phyloP scores from a whole-genome alignment of 2,888 invertebrate species.

The Cordilura impudica region DNA sequence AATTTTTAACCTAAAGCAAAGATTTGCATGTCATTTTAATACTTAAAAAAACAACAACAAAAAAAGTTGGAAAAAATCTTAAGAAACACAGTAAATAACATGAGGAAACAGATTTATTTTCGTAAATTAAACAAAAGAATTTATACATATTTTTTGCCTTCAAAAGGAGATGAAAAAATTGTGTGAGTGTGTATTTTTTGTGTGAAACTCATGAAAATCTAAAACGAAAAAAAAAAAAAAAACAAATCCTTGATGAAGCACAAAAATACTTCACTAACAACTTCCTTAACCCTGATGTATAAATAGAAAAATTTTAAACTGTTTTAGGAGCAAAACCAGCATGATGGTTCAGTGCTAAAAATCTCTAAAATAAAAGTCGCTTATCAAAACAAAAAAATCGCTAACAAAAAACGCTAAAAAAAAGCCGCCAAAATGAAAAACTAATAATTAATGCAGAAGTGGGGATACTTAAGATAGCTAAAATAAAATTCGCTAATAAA shows the following conservation, averaged over 20 bases:
- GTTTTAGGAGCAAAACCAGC: no score
- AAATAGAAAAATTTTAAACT: not conserved
- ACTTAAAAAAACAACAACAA: not conserved
- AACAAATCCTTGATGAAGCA: not conserved
- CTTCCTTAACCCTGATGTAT: not conserved
- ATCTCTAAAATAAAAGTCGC: no score
- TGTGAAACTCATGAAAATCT: not conserved
- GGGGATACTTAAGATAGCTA: no score
- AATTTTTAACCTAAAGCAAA: slow-evolving; percentile 52
- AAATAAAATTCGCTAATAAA: no score
- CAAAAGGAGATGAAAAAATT: not conserved
- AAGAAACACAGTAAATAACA: slow-evolving; percentile 62
- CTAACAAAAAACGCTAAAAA: no score
- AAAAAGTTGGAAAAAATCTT: not conserved
- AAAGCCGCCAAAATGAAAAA: no score
- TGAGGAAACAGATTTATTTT: slow-evolving; percentile 56
- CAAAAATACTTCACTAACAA: not conserved
- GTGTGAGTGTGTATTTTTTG: no score
- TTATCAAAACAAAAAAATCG: no score
- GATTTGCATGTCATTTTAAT: slow-evolving; percentile 73
- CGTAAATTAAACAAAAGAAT: slow-evolving; percentile 53
- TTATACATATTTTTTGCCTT: no score
- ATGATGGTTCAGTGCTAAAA: no score
- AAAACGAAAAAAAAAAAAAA: not conserved
- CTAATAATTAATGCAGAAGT: no score